Base-by-base conservation (phyloP, 2,113 vertebrate species). In the Corythornis vintsioides region DNA sequence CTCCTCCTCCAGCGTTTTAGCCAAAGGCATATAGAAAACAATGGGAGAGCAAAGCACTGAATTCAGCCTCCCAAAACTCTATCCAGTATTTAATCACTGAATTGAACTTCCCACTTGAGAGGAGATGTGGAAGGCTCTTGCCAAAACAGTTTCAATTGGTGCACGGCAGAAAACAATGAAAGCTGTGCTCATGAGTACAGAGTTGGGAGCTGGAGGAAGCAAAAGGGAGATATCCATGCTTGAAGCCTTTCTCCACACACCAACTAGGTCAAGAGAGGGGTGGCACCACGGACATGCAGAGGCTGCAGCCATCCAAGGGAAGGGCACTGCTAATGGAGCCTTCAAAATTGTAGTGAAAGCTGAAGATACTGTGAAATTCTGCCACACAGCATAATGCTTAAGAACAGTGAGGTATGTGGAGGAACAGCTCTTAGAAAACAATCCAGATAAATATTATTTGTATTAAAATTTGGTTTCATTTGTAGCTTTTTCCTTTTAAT, bases 21-120 rank as follows among this genome's bases (percentile, higher is more conserved):
- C 80, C 93, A 93, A 93, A 81, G 48, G 55, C 81, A 82, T 26
- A 72, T 18, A 80, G 90, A 73, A 93, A 90, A 84, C 86, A 93
- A 84, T 82, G 38, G 86, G 81, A 85, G 71, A 77, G 55, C 31
- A 79, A 59, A 81, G 69, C 74, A 55, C 33, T 76, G 70, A 72
- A 79, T 88, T 81, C 50, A 72, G 63, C 47, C 42, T 93, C 31
- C 10, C 77, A 89, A 82, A 72, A 19, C 70, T 79, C 78, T 57
- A 65, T 19, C 20, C 63, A 85, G 65, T 40, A 43, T 78, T 91
- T 85, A 89, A 73, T 74, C 78, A 67, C 86, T 60, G 56, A 69
- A 69, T 26, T 66, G 45, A 89, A 60, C 17, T 45, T 78, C 53
- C 47, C 57, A 40, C 56, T 92, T 57, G 38, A 63, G 75, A 71